Base-by-base conservation (phyloP, 2,888 invertebrate genomes). In the Pristionchus japonicus region DNA sequence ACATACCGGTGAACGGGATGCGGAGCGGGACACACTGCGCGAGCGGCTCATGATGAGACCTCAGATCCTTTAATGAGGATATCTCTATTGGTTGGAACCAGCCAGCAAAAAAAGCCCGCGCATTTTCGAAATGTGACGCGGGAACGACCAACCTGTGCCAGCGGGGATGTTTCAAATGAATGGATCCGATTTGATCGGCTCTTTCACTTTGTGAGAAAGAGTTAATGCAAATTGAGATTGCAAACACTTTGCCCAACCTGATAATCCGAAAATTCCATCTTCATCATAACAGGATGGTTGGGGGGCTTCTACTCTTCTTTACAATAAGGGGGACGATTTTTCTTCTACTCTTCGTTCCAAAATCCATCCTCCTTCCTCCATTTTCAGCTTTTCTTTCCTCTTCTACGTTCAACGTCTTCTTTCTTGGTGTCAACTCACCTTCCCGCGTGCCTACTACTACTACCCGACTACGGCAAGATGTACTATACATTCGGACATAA, bases 1-100 rank as follows among this genome's bases (percentile, higher is more conserved):
- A 85, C 64, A 40, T 11, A 85, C 85, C 61, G 85, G 91, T 31
- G 90, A 89, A 34, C 90, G 88, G 47, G 86, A 86, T 34, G 37
- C 84, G 20, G 86, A 86, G 49, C 86, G 82, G 7, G 87, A 87
- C 27, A 52, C 87, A 74, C 88, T 88, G 34, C 89, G 88, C 40
- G 88, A 88, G 23, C 82, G 83, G 31, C 83, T 74, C 89, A 89
- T 86, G 86, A 43, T 70, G 31, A 61, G 57, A 40, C 27, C 49
- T 61, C 23, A n/a, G 15, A 23, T 52, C 31, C 57, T 20, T 31
- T 23, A 64, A 49, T 74, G 88, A 89, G 23, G 70, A 89, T 34
- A 37, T 40, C 15, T 37, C 70, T 37, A 37, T 20, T 23, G 17
- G 7, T 70, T 20, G 20, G 17, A 40, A n/a, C 37, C 13, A 70